phyloP scores from a whole-genome alignment of 2,888 invertebrate species.

The Hyppa rectilinea region DNA sequence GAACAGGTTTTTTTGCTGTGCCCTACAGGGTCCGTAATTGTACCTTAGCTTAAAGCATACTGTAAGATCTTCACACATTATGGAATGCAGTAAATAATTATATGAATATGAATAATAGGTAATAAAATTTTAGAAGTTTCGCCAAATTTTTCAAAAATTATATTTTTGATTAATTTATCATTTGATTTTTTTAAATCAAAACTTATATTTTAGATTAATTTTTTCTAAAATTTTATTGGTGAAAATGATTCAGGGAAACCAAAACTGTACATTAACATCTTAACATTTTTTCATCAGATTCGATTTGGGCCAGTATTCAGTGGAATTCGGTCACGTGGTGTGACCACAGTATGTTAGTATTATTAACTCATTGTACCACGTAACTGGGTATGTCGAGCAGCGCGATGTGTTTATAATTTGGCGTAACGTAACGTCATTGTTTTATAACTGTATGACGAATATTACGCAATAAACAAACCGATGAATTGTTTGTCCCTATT shows the following conservation, averaged over 20 bases:
- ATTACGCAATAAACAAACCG: constrained; percentile 55
- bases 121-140: no score
- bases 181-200: no score
- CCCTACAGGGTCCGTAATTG: no score
- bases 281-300: no score
- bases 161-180: no score
- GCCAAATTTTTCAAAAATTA: no score
- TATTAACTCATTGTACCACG: constrained; percentile 62
- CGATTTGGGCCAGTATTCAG: no score
- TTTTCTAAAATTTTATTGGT: not conserved
- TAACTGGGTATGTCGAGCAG: constrained; percentile 60
- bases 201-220: not conserved
- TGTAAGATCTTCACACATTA: no score
- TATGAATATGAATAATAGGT: no score
- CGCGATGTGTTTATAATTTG: constrained; percentile 64
- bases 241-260: not conserved
- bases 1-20: no score
- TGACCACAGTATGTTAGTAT: constrained; percentile 57
- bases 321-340: constrained; percentile 24
- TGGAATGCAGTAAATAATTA: no score
- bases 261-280: not conserved
- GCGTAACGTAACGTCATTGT: constrained; percentile 66
- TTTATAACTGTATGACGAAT: constrained; percentile 60
- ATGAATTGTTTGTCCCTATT: constrained; percentile 42
- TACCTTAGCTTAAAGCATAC: no score